These are phyloP conservation scores for Gallinago media DNA, from an alignment of 2,113 vertebrate species.

Conservation along the genomic window DNA sequence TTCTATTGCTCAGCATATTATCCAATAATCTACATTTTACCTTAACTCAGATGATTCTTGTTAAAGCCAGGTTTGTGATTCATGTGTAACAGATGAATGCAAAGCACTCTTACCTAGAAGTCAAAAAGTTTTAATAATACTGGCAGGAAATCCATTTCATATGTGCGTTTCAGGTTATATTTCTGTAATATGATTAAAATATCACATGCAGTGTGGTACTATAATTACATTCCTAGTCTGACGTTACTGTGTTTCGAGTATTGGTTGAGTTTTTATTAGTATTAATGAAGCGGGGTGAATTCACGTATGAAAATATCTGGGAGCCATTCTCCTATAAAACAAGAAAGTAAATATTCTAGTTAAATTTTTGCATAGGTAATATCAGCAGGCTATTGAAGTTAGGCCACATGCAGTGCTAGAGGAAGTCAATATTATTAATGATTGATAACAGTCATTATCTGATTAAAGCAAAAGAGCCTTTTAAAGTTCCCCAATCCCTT, in stretches of 20 bases:
- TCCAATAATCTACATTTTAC: neutral
- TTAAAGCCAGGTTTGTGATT: neutral
- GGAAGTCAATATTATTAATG: neutral
- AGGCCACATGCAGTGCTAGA: neutral
- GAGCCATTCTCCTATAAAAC: neutral
- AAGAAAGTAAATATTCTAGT: neutral
- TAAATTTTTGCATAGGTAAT: neutral
- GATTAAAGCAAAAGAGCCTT: neutral
- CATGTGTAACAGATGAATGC: neutral
- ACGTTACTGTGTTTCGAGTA: neutral
- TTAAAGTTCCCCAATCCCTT: neutral
- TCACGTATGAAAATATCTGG: neutral
- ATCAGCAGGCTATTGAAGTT: neutral
- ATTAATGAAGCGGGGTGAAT: neutral
- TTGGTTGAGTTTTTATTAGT: neutral
- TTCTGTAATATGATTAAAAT: neutral
- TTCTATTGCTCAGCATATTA: neutral
- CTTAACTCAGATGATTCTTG: neutral
- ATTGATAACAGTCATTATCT: neutral
- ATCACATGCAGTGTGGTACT: neutral
- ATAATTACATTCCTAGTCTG: neutral
- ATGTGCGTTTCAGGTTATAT: neutral
- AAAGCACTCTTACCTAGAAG: neutral
- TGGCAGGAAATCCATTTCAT: neutral
- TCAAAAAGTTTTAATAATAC: neutral